Evolutionary conservation across 1,140 invertebrate genomes (phyloP).

Genomic region (Agrilus planipennis): DNA sequence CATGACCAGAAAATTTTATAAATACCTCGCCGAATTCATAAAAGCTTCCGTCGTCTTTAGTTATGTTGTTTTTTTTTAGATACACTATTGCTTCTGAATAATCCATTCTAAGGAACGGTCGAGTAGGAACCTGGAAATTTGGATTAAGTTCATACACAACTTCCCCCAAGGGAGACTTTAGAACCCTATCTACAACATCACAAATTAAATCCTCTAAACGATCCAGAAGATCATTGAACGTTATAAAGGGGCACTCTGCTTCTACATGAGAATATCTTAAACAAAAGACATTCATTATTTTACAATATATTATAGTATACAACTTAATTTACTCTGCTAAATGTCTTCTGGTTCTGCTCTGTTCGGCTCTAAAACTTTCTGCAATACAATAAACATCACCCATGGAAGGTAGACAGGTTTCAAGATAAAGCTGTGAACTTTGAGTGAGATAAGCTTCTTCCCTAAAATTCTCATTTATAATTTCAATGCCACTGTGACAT

Average conservation of each 20-base stretch:
- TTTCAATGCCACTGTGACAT: not conserved
- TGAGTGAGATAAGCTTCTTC: slow-evolving; percentile 92
- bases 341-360: slow-evolving; percentile 92
- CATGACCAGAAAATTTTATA: too few relatives aligned
- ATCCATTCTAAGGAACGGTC: slow-evolving; percentile 89
- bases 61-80: slow-evolving; percentile 84
- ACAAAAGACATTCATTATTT: slow-evolving; percentile 12
- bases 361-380: slow-evolving; percentile 95
- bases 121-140: slow-evolving; percentile 74
- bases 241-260: slow-evolving; percentile 92
- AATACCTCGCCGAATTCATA: slow-evolving; percentile 95
- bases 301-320: too few relatives aligned
- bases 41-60: slow-evolving; percentile 91
- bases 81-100: slow-evolving; percentile 92
- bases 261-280: slow-evolving; percentile 90
- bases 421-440: slow-evolving; percentile 97
- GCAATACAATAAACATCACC: slow-evolving; percentile 97
- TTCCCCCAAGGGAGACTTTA: slow-evolving; percentile 69
- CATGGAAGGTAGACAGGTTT: slow-evolving; percentile 87
- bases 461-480: slow-evolving; percentile 37
- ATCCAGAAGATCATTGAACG: slow-evolving; percentile 84
- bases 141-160: slow-evolving; percentile 89
- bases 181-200: slow-evolving; percentile 87
- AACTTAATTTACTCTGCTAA: slow-evolving; percentile 81
- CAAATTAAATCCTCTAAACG: slow-evolving; percentile 90